Conservation (phyloP, 2,797 vertebrate species). For the Morelia viridis region DNA sequence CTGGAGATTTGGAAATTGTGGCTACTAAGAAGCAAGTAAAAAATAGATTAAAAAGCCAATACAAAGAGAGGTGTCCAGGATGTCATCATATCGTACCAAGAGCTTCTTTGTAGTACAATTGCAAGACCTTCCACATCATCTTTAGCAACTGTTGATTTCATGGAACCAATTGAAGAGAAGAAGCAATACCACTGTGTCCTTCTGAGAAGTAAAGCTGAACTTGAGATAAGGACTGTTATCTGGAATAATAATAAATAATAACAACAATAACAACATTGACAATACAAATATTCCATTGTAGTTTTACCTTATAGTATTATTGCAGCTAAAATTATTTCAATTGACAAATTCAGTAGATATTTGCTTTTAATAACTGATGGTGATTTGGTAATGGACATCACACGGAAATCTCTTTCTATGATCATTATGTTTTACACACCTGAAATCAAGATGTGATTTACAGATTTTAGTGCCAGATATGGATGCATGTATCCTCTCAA, state of each 20-base stretch:
- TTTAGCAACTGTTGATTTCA: background rate
- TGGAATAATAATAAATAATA: background rate
- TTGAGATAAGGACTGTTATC: background rate
- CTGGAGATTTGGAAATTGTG: conserved; percentile 22
- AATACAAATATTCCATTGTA: background rate
- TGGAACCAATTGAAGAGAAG: background rate
- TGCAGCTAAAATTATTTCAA: background rate
- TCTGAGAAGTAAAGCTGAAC: background rate
- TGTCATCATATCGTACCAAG: background rate
- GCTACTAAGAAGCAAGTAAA: background rate
- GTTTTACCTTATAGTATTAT: background rate
- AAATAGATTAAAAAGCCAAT: background rate
- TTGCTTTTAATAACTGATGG: conserved; percentile 16
- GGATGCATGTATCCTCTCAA: background rate
- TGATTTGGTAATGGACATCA: fast-evolving
- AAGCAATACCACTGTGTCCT: background rate
- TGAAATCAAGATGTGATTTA: background rate
- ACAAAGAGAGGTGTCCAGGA: background rate
- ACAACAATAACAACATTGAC: background rate
- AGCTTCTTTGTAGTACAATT: background rate
- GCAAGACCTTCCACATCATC: background rate
- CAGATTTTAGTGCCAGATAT: background rate
- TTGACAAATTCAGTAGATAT: conserved; percentile 19
- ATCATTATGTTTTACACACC: too few species aligned
- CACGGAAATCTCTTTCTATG: too few species aligned